Conservation (phyloP, 2,797 vertebrate species). For the Naso thynnoides region DNA sequence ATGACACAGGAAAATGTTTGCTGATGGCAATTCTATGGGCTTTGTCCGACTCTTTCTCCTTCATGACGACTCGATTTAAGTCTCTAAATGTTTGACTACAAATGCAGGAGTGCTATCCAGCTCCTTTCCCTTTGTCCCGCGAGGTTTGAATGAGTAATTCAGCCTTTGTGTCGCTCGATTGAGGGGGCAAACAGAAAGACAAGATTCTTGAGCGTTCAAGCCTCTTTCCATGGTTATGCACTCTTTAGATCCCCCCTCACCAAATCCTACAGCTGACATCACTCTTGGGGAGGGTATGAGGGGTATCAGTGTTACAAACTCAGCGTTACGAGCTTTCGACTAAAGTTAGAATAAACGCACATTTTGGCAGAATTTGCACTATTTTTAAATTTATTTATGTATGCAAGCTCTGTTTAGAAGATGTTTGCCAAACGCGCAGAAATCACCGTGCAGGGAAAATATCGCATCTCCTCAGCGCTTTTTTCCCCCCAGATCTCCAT, state of each 20-base stretch:
- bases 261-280: conserved; percentile 92
- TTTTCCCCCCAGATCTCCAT: conserved; percentile 95
- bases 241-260: conserved; percentile 87
- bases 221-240: conserved; percentile 99
- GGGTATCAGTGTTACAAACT: conserved; percentile 82
- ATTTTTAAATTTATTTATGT: not conserved
- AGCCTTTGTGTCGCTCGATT: conserved; percentile 99
- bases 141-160: conserved; percentile 99
- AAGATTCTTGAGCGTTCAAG: conserved; percentile 99
- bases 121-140: conserved; percentile 96
- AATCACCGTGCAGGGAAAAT: conserved; percentile 86
- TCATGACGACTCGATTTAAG: conserved; percentile 99
- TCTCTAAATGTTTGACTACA: conserved; percentile 99
- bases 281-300: conserved; percentile 77
- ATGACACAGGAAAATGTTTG: conserved; percentile 99
- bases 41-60: conserved; percentile 99
- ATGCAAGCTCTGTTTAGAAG: conserved; percentile 1
- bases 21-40: conserved; percentile 99
- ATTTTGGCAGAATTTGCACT: conserved; percentile 2
- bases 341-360: conserved; percentile 81
- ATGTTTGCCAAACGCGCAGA: conserved; percentile 68
- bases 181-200: conserved; percentile 99
- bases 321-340: conserved; percentile 72
- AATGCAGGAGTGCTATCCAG: conserved; percentile 99
- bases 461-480: conserved; percentile 91